Evolutionary conservation across 2,113 vertebrate species (phyloP), one percentile per base, ranked within the genome.

Genomic region (Zosterops hypoxanthus): DNA sequence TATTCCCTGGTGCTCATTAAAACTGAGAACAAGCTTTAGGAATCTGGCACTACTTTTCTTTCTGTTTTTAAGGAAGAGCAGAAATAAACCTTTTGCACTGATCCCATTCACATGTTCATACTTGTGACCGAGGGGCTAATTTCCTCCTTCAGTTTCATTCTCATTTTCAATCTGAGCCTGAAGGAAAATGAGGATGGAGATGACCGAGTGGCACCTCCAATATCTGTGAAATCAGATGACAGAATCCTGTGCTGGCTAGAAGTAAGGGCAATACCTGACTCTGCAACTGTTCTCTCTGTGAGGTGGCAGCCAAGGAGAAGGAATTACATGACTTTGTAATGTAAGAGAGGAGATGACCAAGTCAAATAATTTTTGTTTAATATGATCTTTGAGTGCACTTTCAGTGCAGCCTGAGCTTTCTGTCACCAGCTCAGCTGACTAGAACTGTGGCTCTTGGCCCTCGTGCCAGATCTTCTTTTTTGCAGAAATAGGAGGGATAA

Each of bases 1-100:
- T 98, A 95, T 86, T 98, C 93, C 95, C 88, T 94, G 39, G 75
- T 95, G 92, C 96, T 97, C 93, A 96, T 98, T 97, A 98, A 97
- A 98, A 91, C 47, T 71, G 79, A 91, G 95, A 95, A 81, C 53
- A 86, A 59, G 88, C 57, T 88, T 97, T 94, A 76, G 72, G 86
- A 90, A 81, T 77, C 59, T 69, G 81, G 44, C 63, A 56, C 42
- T 78, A 14, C 33, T 92, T 91, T 97, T 94, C 79, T 52, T 92
- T 64, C 93, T 88, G 75, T 41, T 95, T 97, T 92, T 95, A 88
- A 93, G 70, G 55, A 83, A 87, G 21, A 97, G 53, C 19, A 88
- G 50, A 80, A 91, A 90, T 57, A 81, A 79, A 53, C 33, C 86
- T 50, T 85, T 97, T 91, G 66, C 72, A 25, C 80, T 93, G 94